Conservation (phyloP, 2,797 vertebrate species). For the Streptopelia turtur region DNA sequence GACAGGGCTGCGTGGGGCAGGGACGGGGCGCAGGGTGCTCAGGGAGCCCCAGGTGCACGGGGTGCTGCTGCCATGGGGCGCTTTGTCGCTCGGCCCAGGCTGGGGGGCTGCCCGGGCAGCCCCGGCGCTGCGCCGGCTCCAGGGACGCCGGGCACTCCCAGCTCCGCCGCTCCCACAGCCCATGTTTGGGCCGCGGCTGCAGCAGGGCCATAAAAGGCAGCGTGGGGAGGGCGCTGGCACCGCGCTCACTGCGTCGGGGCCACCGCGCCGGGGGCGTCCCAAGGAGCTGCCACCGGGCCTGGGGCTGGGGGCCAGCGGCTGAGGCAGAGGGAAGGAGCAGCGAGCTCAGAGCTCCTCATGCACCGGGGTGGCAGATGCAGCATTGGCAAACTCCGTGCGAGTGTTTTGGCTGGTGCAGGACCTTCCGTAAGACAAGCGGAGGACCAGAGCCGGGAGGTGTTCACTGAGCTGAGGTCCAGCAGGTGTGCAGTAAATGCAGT, state of each 20-base stretch:
- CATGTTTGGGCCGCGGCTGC: conserved; percentile 42
- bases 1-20: neutral
- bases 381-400: accelerated
- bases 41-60: accelerated
- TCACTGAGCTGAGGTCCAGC: neutral
- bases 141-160: conserved; percentile 9
- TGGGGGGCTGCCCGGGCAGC: neutral
- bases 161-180: neutral
- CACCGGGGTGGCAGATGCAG: accelerated
- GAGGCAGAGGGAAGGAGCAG: neutral
- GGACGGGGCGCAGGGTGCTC: neutral
- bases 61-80: accelerated
- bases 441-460: neutral
- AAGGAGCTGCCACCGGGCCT: neutral
- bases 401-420: neutral
- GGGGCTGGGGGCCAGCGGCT: neutral
- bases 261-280: neutral
- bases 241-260: neutral
- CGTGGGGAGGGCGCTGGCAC: conserved; percentile 25
- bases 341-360: accelerated
- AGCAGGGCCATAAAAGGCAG: conserved; percentile 68
- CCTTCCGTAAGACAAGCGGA: neutral
- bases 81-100: accelerated
- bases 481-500: neutral
- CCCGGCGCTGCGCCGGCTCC: neutral